phyloP scores from a whole-genome alignment of 2,888 invertebrate species.

The Sesia bembeciformis region DNA sequence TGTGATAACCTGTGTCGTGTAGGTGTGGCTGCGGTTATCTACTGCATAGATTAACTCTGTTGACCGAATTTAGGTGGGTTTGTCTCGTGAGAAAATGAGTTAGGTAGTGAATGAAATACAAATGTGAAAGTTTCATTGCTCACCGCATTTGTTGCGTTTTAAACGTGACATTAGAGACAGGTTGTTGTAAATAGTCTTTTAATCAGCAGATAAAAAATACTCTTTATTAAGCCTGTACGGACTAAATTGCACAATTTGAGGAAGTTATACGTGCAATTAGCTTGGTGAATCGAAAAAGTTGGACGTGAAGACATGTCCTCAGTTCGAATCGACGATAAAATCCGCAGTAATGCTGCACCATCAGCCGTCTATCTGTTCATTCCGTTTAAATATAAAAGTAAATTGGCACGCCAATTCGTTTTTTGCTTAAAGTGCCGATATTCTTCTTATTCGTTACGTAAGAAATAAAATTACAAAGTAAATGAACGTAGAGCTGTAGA shows the following conservation, averaged over 20 bases:
- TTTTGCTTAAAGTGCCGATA: too few species aligned
- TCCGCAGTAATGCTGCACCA: slow-evolving; percentile 27
- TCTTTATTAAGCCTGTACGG: slow-evolving; percentile 22
- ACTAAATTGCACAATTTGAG: slow-evolving; percentile 49
- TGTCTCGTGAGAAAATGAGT: slow-evolving; percentile 57
- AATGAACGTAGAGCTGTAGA: too few species aligned
- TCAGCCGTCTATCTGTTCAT: slow-evolving; percentile 33
- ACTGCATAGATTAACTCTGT: slow-evolving; percentile 55
- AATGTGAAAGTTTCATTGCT: too few species aligned
- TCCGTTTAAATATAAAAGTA: slow-evolving; percentile 13
- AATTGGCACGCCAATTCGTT: neutral
- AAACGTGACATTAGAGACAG: too few species aligned
- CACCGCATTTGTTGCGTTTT: too few species aligned
- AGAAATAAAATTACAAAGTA: too few species aligned
- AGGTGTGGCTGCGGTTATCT: slow-evolving; percentile 34
- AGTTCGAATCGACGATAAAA: slow-evolving; percentile 30
- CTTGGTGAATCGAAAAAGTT: slow-evolving; percentile 33
- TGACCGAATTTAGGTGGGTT: slow-evolving; percentile 43
- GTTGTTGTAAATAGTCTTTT: too few species aligned
- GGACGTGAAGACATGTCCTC: slow-evolving; percentile 34
- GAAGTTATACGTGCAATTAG: slow-evolving; percentile 52
- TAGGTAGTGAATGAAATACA: neutral
- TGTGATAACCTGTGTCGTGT: slow-evolving; percentile 47
- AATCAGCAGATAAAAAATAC: too few species aligned
- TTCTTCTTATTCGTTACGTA: too few species aligned